Percentiles rank a stretch among this genome's conserved stretches.
phyloP scores from a whole-genome alignment of 2,113 vertebrate species.

The Tragelaphus strepsiceros region DNA sequence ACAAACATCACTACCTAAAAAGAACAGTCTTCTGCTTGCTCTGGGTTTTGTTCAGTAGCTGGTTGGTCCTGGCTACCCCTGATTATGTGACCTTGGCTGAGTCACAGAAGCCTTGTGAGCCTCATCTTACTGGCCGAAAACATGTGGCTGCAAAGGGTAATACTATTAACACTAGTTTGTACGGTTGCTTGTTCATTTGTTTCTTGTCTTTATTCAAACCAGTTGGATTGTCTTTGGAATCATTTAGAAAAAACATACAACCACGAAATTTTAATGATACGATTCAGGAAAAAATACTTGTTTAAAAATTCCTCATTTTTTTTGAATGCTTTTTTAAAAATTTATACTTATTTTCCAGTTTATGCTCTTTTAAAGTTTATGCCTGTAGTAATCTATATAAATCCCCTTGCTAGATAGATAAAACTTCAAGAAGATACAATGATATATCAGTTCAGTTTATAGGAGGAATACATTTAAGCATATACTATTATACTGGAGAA shows the following conservation, averaged over 20 bases:
- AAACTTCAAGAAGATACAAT: neutral
- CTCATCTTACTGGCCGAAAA: neutral
- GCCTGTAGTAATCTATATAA: conserved; percentile 13
- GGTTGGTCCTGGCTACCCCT: neutral
- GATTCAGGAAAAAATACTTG: conserved; percentile 15
- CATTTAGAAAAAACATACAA: conserved; percentile 36
- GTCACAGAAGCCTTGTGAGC: neutral
- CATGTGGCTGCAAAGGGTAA: neutral
- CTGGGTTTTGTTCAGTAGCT: neutral
- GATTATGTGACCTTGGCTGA: neutral
- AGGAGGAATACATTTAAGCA: neutral
- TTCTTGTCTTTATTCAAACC: conserved; percentile 1
- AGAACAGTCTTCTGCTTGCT: neutral
- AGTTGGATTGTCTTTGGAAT: conserved; percentile 39
- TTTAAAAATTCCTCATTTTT: conserved; percentile 56
- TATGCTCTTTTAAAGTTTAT: neutral
- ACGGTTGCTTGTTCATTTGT: neutral
- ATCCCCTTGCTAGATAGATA: neutral
- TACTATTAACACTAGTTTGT: neutral
- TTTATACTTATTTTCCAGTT: neutral
- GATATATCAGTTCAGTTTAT: neutral
- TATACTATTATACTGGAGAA: neutral
- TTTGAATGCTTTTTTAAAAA: neutral
- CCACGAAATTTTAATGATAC: conserved; percentile 37
- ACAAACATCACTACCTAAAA: neutral